Conservation (phyloP, 2,888 invertebrate genomes). For the Dasysyrphus albostriatus region DNA sequence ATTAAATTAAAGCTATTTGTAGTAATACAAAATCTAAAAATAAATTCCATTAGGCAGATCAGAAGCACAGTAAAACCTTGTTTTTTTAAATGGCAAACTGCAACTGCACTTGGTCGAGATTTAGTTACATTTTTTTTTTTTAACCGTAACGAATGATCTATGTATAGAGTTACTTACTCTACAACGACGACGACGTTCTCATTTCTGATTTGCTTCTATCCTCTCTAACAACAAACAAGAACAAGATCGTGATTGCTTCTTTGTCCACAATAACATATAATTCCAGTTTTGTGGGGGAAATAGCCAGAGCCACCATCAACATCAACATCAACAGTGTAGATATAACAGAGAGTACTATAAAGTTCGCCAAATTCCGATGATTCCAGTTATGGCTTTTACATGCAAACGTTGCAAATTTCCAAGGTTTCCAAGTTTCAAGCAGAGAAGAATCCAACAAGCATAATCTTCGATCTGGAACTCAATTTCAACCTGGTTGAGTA, state of each 20-base stretch:
- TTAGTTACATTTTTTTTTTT: slow-evolving; percentile 65
- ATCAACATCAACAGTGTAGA: not conserved
- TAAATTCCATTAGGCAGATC: slow-evolving; percentile 49
- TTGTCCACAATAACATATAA: slow-evolving; percentile 34
- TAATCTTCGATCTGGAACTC: not conserved
- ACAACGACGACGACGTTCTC: not conserved
- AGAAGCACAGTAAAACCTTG: slow-evolving; percentile 16
- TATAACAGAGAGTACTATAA: not conserved
- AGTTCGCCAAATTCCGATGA: slow-evolving; percentile 54
- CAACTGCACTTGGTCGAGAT: slow-evolving; percentile 44
- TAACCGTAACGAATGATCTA: slow-evolving; percentile 47
- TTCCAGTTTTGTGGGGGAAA: slow-evolving; percentile 43
- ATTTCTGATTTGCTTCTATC: slow-evolving; percentile 23
- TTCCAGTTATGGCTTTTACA: slow-evolving; percentile 51
- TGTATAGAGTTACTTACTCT: slow-evolving; percentile 27
- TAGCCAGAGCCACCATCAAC: not conserved
- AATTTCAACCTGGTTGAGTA: not conserved
- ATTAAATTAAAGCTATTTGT: not conserved
- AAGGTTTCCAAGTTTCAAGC: slow-evolving; percentile 7
- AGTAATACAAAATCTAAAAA: slow-evolving; percentile 10
- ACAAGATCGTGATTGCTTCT: slow-evolving; percentile 43
- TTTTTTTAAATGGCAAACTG: slow-evolving; percentile 46
- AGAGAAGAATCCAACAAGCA: not conserved
- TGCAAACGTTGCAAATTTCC: slow-evolving; percentile 32
- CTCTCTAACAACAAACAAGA: slow-evolving; percentile 25